Evolutionary conservation across 2,113 vertebrate species (phyloP), one percentile per base, ranked within the genome.

Genomic region (Brachirus orientalis): DNA sequence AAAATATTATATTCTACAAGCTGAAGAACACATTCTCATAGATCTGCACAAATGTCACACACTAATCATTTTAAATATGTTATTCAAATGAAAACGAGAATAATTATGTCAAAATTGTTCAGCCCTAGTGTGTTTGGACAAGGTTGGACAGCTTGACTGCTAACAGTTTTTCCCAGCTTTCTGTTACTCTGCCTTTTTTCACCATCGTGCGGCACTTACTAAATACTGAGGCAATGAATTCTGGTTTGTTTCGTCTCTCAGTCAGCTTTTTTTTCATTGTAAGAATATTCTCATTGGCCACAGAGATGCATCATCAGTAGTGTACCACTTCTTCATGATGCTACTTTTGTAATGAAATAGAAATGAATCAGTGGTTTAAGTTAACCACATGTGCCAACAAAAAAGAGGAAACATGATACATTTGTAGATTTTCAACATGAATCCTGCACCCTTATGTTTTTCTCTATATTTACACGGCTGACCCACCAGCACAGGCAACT

Each of bases 351-450:
- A 58, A 58, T 53, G 13, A 68, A 4, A 56, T 16, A 48, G 28
- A 55, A 63, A 44, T 41, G 1, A 3, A 44, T 41, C 1, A 3
- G 40, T 37, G 36, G 16, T 60, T 69, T 4, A 19, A 44, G 48
- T 51, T 13, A 47, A 56, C 48, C 58, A 48, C 46, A 48, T 16
- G 50, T 17, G 40, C 58, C 16, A 6, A 48, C 50, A 64, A 47
- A 77, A 57, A 47, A 59, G 50, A 83, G 59, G 62, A 82, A 76
- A 60, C 47, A 45, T 20, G 57, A 57, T 50, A 37, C 50, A 74
- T 70, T 64, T 56, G 19, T 33, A 16, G 12, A 37, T 33, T 46
- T 59, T 68, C 37, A 65, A 13, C 11, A 28, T 53, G 46, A 54
- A 0, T 22, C 7, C 20, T 7, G 8, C n/a, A 50, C 14, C 8